Evolutionary conservation across 1,140 invertebrate genomes (phyloP), one percentile per base, ranked within the genome.

Genomic region (Chrysomallon squamiferum): DNA sequence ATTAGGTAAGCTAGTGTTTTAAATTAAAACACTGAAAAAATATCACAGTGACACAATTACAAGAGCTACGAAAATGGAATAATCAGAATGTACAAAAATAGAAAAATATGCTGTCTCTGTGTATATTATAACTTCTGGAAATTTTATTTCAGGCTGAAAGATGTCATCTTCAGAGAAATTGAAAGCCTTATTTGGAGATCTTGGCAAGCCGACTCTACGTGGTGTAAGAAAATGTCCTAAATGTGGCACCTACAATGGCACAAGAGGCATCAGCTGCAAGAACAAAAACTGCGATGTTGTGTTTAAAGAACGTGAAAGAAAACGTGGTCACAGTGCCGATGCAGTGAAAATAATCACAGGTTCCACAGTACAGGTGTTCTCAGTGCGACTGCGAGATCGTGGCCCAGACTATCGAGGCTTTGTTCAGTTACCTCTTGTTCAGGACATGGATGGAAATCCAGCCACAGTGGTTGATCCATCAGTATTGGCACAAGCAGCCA

Each of bases 201-300:
- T 91, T 74, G 92, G 91, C 67, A 91, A 88, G 83, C 90, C 88
- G 67, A 93, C 89, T 60, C 82, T 89, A 70, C 87, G 90, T 75
- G 92, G 92, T 68, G 88, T 93, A 0, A 86, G 90, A 69, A 92
- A 91, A 77, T 94, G 92, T 81, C 90, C 90, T 3, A 92, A 93
- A 80, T 94, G 92, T 87, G 91, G 91, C 0, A 91, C 90, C 3
- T 91, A 89, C 59, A 94, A 93, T 85, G 92, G 92, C 2, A 92
- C 91, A 3, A 83, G 91, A 73, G 90, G 91, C 30, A 84, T 90
- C 15, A 89, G 88, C 64, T 94, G 92, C 79, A 93, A 93, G 80
- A 93, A 93, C 77, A 91, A 91, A 82, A 83, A 88, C 9, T 93
- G 92, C 82, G 89, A 90, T 83, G 88, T 88, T 27, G 87, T 91